Base-by-base conservation (phyloP, 2,113 vertebrate genomes). In the Anolis carolinensis region DNA sequence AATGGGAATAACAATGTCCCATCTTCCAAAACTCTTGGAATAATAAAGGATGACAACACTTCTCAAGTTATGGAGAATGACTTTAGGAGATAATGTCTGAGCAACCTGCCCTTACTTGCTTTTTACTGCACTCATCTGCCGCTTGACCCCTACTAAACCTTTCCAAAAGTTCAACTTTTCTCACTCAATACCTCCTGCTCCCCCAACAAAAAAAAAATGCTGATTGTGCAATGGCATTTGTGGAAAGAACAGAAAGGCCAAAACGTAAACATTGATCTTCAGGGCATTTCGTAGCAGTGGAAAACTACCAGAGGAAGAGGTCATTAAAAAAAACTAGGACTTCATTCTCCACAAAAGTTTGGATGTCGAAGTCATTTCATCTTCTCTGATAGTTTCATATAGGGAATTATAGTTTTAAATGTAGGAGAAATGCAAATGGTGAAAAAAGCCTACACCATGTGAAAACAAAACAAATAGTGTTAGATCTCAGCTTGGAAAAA, bases 181-280 rank as follows among this genome's bases (percentile, higher is more conserved):
- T 48, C 20, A 6, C 67, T n/a, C 2, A 1, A 52, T 16, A 13
- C 65, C n/a, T 21, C 82, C 7, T 32, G n/a, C 39, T 4, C 1
- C 21, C 34, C 55, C 14, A 4, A 59, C 55, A 4, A 14, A 59
- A 55, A 55, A 55, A 48, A 32, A 67, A 55, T 27, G 10, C 27
- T 16, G 36, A 55, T 86, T 86, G 77, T 67, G 79, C 68, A 86
- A 80, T 44, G 77, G 27, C 84, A 70, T 59, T 80, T 86, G 34
- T 79, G 67, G 67, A 86, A 86, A 79, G 67, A 79, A 62, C 55
- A 72, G 55, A 86, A 68, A 79, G 77, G 77, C 67, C 68, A 86
- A 79, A 86, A 77, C 63, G 52, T 85, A 85, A 79, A 79, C 50
- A 44, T 48, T 79, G 76, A 67, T 72, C 84, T 79, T 48, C 27